Evolutionary conservation across 1,140 invertebrate genomes (phyloP), one percentile per base, ranked within the genome.

Genomic region (Sarcophaga bullata): DNA sequence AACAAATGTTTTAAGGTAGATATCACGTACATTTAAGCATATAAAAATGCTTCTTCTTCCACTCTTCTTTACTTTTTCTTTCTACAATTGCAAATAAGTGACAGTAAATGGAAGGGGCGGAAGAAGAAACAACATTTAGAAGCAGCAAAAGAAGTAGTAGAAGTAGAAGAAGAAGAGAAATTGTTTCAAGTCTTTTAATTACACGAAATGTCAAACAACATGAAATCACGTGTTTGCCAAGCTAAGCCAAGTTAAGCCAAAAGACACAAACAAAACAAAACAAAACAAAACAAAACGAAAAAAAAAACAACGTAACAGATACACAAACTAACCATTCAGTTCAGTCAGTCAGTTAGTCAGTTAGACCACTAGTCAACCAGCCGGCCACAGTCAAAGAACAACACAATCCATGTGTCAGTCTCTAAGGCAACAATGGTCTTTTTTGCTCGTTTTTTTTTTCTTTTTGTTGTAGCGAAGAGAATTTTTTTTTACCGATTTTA

Each of bases 171-270:
- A 25, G 15, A 76, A 78, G 75, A 78, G n/a, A 81, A 81, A n/a
- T 68, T 72, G 62, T 52, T 62, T 72, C 48, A 81, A 47, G 54
- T 68, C 54, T 78, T 78, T 78, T 78, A 78, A 78, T 78, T 78
- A 78, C 75, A 78, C 37, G 50, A 50, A 78, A 78, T 78, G 75
- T 78, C 75, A 78, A 68, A 78, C 75, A 78, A 78, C 75, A 78
- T 50, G 75, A 72, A 72, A 81, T 81, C 80, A 81, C 80, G 80
- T 81, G 80, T 81, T 81, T 81, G 54, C 80, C n/a, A 81, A 19
- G 50, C 49, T n/a, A 9, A 73, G 37, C 72, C n/a, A 81, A 19
- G 50, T 50, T n/a, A 9, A 73, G 37, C 72, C 9, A n/a, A n/a
- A n/a, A n/a, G n/a, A n/a, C n/a, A 80, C 49, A 80, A 10, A 52